Evolutionary conservation across 2,888 invertebrate genomes (phyloP), one percentile per base, ranked within the genome.

Genomic region (Noctua janthe): DNA sequence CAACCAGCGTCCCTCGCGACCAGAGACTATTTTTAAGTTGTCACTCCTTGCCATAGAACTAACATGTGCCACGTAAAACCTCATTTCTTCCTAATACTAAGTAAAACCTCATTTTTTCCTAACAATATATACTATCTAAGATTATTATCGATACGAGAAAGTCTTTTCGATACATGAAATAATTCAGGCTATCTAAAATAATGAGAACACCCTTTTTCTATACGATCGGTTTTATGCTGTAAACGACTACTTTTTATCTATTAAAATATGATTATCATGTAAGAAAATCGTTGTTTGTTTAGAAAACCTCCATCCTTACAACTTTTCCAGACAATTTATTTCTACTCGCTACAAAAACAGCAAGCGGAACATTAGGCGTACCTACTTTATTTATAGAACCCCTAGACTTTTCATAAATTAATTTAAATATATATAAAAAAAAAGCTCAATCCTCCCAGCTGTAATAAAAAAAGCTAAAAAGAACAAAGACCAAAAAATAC

Each of bases 381-480:
- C 8, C 64, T 35, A 35, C 35, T 35, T 66, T 10, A 35, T 20
- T 35, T 64, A 23, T 67, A n/a, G 15, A 47, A 78, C 1, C 29
- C 17, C 43, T n/a, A 59, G 29, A 43, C 13, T 17, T 29, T 59
- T 62, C 20, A 62, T 62, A 64, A 51, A 81, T 51, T 23, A 23
- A 23, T 39, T 39, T 17, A 67, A 56, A 49, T 35, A 35, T 13
- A 79, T 59, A n/a, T 20, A 29, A 29, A 59, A 39, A 54, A 59
- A 72, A 20, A 39, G 10, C 15, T 35, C 29, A 78, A 85, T 69
- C 71, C 74, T 71, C 85, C 51, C 43, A 59, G 67, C 69, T 43
- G 62, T 59, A 71, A 81, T 85, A 85, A 74, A 81, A 8, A 66
- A 23, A 73, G 75, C n/a, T 71, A 23, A 85, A 67, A n/a, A 47